Evolutionary conservation across 2,113 vertebrate species (phyloP), one percentile per base, ranked within the genome.

Genomic region (Anguilla rostrata): DNA sequence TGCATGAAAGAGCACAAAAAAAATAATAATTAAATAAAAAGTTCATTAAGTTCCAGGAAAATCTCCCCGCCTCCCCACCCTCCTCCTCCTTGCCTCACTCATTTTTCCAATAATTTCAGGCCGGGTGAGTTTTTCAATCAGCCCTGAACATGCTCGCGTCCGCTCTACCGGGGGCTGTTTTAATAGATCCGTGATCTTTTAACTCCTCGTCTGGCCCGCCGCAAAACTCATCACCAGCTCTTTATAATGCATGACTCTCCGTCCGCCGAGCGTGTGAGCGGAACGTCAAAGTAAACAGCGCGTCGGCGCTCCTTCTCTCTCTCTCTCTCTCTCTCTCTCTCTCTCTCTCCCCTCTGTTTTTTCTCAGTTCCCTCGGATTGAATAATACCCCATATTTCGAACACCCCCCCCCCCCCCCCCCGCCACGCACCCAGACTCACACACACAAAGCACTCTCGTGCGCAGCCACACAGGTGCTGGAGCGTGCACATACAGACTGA

Each of bases 41-140:
- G 93, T 93, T 92, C 87, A 93, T 94, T 92, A 92, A 90, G 88
- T 94, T 90, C 88, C 60, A 90, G 88, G 89, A 90, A 87, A 92
- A 86, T 93, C 93, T 89, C 89, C 90, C 87, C 56, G 89, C 90
- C 85, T 85, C 86, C 85, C 91, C 86, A 87, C 63, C 60, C 89
- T 86, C 89, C 85, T 18, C 39, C 78, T 39, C 16, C 6, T 41
- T 46, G 26, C 81, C 85, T 22, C 12, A 81, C 85, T 86, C 85
- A 34, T 83, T 83, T 83, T 82, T 78, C 7, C 63, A 79, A 57
- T 57, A 90, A 90, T 91, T 90, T 90, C 81, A 82, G 78, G 85
- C 78, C 49, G 40, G 46, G 71, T 79, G 82, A 80, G 71, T 87
- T 87, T 87, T 89, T 66, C 6, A 81, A 86, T 90, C 81, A 41